Evolutionary conservation across 2,113 vertebrate species (phyloP), one percentile per base, ranked within the genome.

Genomic region (Anguilla japonica): DNA sequence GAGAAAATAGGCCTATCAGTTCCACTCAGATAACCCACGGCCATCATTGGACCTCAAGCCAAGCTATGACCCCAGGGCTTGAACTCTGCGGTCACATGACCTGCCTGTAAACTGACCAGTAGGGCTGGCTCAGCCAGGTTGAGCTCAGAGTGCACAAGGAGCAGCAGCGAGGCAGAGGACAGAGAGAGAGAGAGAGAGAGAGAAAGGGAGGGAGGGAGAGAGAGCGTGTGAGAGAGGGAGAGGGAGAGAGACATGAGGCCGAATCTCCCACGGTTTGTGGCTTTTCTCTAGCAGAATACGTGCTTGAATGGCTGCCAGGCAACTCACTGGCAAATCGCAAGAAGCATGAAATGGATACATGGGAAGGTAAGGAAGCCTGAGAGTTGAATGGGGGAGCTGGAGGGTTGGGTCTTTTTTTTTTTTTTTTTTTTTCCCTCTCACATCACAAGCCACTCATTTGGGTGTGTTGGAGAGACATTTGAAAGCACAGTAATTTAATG

Each of bases 291-390:
- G 91, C 92, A 83, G 88, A 88, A 93, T 94, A 91, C 89, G 67
- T 92, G 94, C 93, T 94, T 98, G 95, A 96, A 97, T 97, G 96
- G 96, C 95, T 95, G 94, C 93, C 89, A 94, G 92, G 92, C 89
- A 90, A 89, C 90, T 93, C 91, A 91, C 92, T 89, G 91, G 79
- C 91, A 90, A 89, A 93, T 92, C 93, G 88, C 89, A 88, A 95
- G 95, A 96, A 97, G 97, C 95, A 97, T 96, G 96, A 97, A 93
- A 98, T 98, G 97, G 97, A 98, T 93, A 95, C 97, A 95, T 98
- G 97, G 97, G 97, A 98, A 97, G 97, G 97, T 98, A 96, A 95
- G 94, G 29, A 79, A 26, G 7, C 40, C 41, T 71, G 53, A 2
- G 22, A 18, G 71, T 39, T 34, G 29, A n/a, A 43, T 75, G 53